Conservation (phyloP, 2,797 vertebrate genomes). For the Protosalanx chinensis region DNA sequence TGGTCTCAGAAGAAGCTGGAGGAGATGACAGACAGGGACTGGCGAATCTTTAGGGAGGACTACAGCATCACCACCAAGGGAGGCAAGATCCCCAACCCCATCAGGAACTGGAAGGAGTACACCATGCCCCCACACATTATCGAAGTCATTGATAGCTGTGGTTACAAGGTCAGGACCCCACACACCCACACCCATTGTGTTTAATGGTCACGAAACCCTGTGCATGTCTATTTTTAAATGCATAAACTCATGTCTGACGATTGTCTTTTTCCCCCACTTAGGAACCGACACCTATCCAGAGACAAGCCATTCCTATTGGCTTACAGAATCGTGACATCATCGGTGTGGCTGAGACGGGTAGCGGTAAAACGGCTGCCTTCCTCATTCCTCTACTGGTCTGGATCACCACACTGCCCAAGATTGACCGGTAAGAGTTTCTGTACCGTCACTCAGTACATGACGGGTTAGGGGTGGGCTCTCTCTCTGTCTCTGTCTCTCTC, state of each 20-base stretch:
- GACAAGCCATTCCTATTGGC: conserved; percentile 97
- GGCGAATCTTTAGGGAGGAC: conserved; percentile 96
- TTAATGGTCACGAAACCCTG: not conserved
- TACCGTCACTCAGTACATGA: not conserved
- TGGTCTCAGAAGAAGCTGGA: conserved; percentile 99
- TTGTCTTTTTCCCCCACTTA: conserved; percentile 42
- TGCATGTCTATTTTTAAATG: too few species aligned
- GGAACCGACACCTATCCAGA: conserved; percentile 97
- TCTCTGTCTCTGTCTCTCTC: not conserved
- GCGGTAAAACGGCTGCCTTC: conserved; percentile 96
- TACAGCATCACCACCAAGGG: conserved; percentile 99
- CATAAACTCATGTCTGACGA: not conserved
- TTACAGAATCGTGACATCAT: conserved; percentile 98
- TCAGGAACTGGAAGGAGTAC: conserved; percentile 98
- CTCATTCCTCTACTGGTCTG: conserved; percentile 94
- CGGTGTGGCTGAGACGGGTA: conserved; percentile 94
- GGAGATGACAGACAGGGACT: conserved; percentile 98
- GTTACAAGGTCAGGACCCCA: conserved; percentile 85
- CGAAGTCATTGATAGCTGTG: conserved; percentile 97
- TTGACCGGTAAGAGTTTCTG: conserved; percentile 79
- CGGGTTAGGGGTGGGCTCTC: not conserved
- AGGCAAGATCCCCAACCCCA: conserved; percentile 97
- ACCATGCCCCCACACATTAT: conserved; percentile 89
- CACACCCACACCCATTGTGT: not conserved
- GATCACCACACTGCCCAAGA: conserved; percentile 97